Evolutionary conservation across 1,140 invertebrate genomes (phyloP).

Genomic region (Apis laboriosa): DNA sequence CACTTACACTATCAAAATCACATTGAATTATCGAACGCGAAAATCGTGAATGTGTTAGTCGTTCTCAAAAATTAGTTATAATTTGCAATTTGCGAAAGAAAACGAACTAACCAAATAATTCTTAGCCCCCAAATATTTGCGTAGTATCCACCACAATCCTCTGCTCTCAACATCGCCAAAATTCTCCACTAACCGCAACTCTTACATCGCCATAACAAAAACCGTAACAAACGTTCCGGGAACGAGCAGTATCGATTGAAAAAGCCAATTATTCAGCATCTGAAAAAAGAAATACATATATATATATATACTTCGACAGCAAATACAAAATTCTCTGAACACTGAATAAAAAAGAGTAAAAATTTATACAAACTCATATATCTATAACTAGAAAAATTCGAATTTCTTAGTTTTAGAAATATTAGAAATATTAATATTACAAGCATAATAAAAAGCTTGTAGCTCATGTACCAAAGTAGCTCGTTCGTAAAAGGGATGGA

Average conservation of each 20-base stretch:
- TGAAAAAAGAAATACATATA: not conserved
- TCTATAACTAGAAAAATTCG: no score
- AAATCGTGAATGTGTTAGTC: conserved; percentile 13
- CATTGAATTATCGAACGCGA: not conserved
- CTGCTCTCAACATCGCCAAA: conserved; percentile 72
- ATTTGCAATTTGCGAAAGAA: not conserved
- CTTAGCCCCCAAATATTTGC: conserved; percentile 12
- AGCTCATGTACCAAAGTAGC: not conserved
- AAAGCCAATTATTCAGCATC: not conserved
- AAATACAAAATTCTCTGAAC: conserved; percentile 32
- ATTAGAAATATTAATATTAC: no score
- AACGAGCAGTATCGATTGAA: not conserved
- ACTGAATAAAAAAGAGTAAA: not conserved
- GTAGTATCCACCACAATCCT: conserved; percentile 57
- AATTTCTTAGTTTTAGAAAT: no score
- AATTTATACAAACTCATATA: not conserved
- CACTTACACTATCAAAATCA: not conserved
- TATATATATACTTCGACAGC: not conserved
- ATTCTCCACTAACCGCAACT: conserved; percentile 74
- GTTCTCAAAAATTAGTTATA: not conserved
- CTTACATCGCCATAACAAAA: conserved; percentile 63
- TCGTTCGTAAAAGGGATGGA: not conserved
- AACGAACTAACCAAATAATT: conserved; percentile 27
- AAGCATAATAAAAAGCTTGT: no score
- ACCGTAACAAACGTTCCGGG: conserved; percentile 21